Base-by-base conservation (phyloP, 2,888 invertebrate genomes). In the Amphipoea lucens region DNA sequence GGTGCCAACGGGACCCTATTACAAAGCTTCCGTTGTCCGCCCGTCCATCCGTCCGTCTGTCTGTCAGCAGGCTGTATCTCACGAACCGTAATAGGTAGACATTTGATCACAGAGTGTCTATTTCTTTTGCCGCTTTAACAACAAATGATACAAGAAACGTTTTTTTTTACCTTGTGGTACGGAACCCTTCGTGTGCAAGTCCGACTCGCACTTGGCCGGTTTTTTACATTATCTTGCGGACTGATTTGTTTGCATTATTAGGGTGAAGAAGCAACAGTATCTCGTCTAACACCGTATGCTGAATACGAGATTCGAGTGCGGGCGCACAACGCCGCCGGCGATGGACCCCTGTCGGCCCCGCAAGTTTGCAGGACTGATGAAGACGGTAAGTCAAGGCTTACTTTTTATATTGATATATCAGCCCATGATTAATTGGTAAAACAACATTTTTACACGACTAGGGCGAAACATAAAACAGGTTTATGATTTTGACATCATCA, bases 271-370 rank as follows among this genome's bases (percentile, higher is more conserved):
- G 98, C 98, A 57, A 98, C 98, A 90, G 96, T 98, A 82, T 98
- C 98, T 87, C 98, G 98, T 12, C 95, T 99, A 82, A 97, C 98
- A 88, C 98, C 98, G 88, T 98, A 98, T 92, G 98, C 98, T 42
- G 99, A 99, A 95, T 99, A 99, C 94, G 98, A 98, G 85, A 97
- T 99, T 85, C 97, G 98, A 91, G 98, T 98, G 7, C 95, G 98
- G 90, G 99, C 99, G 17, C 98, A 98, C 92, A 99, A 99, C 6
- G 98, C 98, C 51, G 98, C 98, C 7, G 99, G 99, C 0, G 99
- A 99, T 91, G 99, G 99, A 0, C 97, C 98, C 36, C 96, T 98
- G 83, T 98, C 98, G 89, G 95, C 97, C 60, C 97, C 98, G 23
- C 97, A 98, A 91, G 97, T 97, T 92, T 98, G 99, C 94, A 97